These are phyloP conservation scores for Cynodonichthys magdalenae DNA, from an alignment of 2,797 vertebrate species.

Conservation along the genomic window DNA sequence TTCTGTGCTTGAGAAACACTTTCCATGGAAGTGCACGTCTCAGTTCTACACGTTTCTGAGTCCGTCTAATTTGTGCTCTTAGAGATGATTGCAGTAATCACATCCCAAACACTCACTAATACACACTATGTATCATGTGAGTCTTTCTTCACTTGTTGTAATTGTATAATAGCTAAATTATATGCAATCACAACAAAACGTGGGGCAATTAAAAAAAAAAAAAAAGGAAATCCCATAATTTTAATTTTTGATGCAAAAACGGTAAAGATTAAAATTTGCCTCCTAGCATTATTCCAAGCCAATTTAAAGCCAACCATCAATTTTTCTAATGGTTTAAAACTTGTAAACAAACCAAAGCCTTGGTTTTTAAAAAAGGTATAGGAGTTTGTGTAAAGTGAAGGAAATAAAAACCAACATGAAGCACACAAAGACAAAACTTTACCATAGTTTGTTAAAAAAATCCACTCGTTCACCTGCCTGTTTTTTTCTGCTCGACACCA, in stretches of 20 bases:
- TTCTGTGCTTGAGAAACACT: conserved; percentile 64
- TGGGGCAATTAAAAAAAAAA: not conserved
- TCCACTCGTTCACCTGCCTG: conserved; percentile 35
- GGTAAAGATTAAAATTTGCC: too few relatives aligned
- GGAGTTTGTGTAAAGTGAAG: conserved; percentile 26
- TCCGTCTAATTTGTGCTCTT: conserved; percentile 77
- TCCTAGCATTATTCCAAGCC: too few relatives aligned
- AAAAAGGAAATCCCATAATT: too few relatives aligned
- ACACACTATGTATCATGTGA: conserved; percentile 22
- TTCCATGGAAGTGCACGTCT: conserved; percentile 35
- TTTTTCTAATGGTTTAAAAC: too few relatives aligned
- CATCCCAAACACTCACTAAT: conserved; percentile 56
- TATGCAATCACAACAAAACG: conserved; percentile 40
- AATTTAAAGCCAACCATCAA: too few relatives aligned
- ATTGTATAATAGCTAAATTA: conserved; percentile 63
- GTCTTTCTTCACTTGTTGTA: conserved; percentile 50
- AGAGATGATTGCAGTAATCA: conserved; percentile 75
- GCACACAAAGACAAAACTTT: conserved; percentile 28
- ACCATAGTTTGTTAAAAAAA: conserved; percentile 33
- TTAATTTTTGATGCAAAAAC: too few relatives aligned
- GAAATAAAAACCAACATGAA: conserved; percentile 10
- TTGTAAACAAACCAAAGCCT: not conserved
- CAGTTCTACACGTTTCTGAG: conserved; percentile 49
- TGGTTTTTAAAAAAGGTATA: not conserved
- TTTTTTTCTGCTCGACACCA: conserved; percentile 49